These are phyloP conservation scores for Sternarchorhynchus goeldii DNA, from an alignment of 2,797 vertebrate species.

Conservation along the genomic window DNA sequence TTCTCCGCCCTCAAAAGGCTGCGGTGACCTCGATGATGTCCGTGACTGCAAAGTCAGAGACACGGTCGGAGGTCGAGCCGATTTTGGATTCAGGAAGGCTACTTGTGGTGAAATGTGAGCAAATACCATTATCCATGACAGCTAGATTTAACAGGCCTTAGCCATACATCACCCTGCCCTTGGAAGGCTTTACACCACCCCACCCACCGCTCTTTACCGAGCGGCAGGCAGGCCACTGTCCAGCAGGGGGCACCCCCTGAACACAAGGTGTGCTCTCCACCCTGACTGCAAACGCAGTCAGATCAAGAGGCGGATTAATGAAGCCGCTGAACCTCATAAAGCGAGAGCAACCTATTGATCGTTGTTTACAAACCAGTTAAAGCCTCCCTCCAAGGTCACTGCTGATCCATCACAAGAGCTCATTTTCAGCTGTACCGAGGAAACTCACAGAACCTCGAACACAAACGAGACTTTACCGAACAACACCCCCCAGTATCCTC, in stretches of 20 bases:
- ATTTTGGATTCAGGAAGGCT: conserved; percentile 24
- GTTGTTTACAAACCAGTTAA: conserved; percentile 42
- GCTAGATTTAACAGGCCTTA: conserved; percentile 34
- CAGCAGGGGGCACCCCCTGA: too few species aligned
- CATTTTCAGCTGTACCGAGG: background rate
- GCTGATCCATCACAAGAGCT: background rate
- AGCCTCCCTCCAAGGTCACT: conserved; percentile 15
- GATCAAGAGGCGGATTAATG: conserved; percentile 46
- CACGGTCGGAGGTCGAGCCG: background rate
- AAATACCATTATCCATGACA: conserved; percentile 44
- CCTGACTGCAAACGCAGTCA: conserved; percentile 35
- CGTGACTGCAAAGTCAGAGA: conserved; percentile 12
- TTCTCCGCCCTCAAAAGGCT: conserved; percentile 28
- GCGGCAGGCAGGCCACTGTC: too few species aligned
- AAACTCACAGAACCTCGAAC: background rate
- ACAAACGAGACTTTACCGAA: background rate
- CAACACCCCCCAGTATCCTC: background rate
- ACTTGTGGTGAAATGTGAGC: conserved; percentile 31
- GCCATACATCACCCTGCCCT: conserved; percentile 28
- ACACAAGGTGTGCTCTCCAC: background rate
- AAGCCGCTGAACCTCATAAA: conserved; percentile 39
- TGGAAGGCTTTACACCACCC: background rate
- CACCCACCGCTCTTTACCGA: background rate
- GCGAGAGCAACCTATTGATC: conserved; percentile 47
- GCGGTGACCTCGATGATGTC: conserved; percentile 35